These are phyloP conservation scores for Ameiurus melas DNA, from an alignment of 2,113 vertebrate genomes.

Conservation along the genomic window DNA sequence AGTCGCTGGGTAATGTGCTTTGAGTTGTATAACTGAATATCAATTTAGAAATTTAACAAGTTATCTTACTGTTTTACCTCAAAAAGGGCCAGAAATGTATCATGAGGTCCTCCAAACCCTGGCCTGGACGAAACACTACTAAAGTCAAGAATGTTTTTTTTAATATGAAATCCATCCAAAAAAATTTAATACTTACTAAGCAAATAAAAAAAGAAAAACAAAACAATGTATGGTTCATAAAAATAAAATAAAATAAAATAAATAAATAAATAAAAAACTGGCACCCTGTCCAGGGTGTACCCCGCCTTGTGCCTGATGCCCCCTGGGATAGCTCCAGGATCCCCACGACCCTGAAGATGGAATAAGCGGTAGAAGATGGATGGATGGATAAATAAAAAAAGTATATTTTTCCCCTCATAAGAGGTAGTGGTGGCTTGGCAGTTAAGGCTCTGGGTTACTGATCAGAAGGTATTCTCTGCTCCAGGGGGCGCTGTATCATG, in stretches of 20 bases:
- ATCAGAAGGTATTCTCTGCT: too few relatives aligned
- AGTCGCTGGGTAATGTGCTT: background rate
- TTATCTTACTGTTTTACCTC: background rate
- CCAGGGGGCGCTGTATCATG: too few relatives aligned
- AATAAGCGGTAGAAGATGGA: too few relatives aligned
- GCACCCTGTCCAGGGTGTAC: too few relatives aligned
- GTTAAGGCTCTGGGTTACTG: too few relatives aligned
- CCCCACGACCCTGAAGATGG: too few relatives aligned
- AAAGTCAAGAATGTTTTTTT: background rate
- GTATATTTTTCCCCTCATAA: too few relatives aligned
- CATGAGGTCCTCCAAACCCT: background rate
- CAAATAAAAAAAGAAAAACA: background rate
- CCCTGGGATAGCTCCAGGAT: too few relatives aligned
- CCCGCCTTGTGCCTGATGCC: too few relatives aligned
- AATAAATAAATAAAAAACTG: background rate
- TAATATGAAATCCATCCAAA: background rate
- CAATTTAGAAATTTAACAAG: background rate
- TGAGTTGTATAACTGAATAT: background rate
- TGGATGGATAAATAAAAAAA: too few relatives aligned
- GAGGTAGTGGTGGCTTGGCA: too few relatives aligned
- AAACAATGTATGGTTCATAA: background rate
- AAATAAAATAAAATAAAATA: background rate
- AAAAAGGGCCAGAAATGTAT: background rate
- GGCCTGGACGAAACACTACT: background rate
- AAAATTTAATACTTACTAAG: background rate